Base-by-base conservation (phyloP, 2,888 invertebrate genomes). In the Cenopis cana region DNA sequence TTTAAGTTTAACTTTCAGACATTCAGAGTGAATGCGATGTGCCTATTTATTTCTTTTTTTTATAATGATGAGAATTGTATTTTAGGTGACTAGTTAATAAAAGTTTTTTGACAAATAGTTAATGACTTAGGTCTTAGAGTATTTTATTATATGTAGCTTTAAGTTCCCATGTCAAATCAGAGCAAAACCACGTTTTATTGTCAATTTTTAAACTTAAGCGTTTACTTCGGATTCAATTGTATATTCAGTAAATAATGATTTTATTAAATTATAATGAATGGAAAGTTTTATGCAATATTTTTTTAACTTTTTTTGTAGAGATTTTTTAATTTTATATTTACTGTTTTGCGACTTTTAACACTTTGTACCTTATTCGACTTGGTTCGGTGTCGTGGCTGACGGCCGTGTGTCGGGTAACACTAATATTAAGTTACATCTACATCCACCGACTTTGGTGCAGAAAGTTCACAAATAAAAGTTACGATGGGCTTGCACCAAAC, bases 1-100 rank as follows among this genome's bases (percentile, higher is more conserved):
- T 82, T 83, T 87, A 87, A 85, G 85, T 85, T 86, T 75, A 72
- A 82, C 81, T 81, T 84, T 85, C 77, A 78, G 78, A 85, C 89
- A 88, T 91, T 91, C 89, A 79, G 80, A 78, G 79, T 82, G 91
- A 89, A 90, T 91, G 89, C 86, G 79, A 85, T 86, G 89, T 92
- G 90, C 89, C 89, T 92, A 92, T 91, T 92, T 92, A 91, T 92
- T 92, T 89, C 85, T 24, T 79, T 86, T 89, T 89, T 87, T 82
- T 83, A 84, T 85, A 83, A 85, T 83, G 82, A 88, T 84, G 83
- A 88, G 79, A 85, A 83, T 85, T 87, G 84, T 90, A 88, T 84
- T 83, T n/a, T 89, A 89, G 85, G 82, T 88, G 79, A 77, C 71
- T 78, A 87, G 81, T 76, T 46, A 75, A 78, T 83, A 82, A 76